phyloP scores from a whole-genome alignment of 2,888 invertebrate species.

The Cheiracanthium punctorium region DNA sequence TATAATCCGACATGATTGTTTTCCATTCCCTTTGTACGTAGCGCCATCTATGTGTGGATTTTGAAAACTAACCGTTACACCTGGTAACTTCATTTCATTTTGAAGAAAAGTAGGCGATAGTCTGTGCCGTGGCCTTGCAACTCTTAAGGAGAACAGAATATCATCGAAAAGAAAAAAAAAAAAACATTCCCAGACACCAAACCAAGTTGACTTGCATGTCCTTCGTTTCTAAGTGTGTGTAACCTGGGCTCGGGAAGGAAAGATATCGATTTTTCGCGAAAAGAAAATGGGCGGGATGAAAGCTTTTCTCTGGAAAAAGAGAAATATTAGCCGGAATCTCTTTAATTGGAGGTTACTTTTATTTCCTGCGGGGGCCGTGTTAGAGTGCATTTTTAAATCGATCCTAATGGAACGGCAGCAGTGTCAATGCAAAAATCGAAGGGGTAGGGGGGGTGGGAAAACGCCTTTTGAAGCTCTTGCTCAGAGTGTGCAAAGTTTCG shows the following conservation, averaged over 20 bases:
- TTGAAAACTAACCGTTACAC: too few species aligned
- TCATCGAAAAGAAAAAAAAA: neutral
- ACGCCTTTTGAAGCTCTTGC: neutral
- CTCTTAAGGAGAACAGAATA: too few species aligned
- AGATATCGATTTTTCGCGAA: neutral
- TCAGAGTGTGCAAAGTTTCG: neutral
- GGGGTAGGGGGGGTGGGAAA: too few species aligned
- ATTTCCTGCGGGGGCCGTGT: neutral
- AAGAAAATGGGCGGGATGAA: neutral
- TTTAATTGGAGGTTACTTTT: conserved; percentile 13
- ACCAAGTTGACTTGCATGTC: neutral
- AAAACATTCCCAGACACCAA: neutral
- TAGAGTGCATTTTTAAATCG: neutral
- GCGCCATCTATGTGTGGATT: too few species aligned
- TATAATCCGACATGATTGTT: too few species aligned
- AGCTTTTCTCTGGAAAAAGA: neutral
- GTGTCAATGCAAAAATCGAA: neutral
- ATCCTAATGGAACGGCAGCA: neutral
- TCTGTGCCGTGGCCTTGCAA: too few species aligned
- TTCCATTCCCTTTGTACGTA: too few species aligned
- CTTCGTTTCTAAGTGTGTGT: too few species aligned
- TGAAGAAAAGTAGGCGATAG: too few species aligned
- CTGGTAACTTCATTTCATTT: too few species aligned
- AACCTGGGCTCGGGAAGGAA: neutral
- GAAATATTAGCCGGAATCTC: neutral